These are phyloP conservation scores for Mamestra brassicae DNA, from an alignment of 2,888 invertebrate species.

Conservation along the genomic window DNA sequence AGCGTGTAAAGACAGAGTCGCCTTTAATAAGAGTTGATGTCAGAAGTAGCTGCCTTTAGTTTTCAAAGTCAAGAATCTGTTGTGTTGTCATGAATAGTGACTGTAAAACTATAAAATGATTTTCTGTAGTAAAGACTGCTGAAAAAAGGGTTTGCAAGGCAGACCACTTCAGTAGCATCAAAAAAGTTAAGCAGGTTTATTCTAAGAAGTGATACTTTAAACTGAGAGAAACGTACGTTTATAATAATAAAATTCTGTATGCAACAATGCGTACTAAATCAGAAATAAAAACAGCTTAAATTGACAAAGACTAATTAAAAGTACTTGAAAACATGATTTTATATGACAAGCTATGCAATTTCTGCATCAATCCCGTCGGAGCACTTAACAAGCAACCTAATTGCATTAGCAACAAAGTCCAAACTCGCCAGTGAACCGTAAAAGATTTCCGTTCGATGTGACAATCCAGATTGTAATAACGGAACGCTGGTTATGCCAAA, in stretches of 20 bases:
- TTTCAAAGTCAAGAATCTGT: too few species aligned
- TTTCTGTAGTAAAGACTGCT: not conserved
- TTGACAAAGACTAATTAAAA: not conserved
- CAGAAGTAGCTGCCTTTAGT: too few species aligned
- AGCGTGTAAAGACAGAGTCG: not conserved
- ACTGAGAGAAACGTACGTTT: too few species aligned
- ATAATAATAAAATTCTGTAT: too few species aligned
- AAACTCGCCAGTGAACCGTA: conserved; percentile 50
- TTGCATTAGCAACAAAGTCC: conserved; percentile 42
- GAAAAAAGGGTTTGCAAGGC: too few species aligned
- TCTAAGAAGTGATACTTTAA: too few species aligned
- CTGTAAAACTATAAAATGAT: not conserved
- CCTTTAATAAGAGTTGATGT: too few species aligned
- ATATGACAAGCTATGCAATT: conserved; percentile 52
- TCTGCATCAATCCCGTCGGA: conserved; percentile 20
- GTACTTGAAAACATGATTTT: conserved; percentile 14
- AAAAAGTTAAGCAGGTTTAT: too few species aligned
- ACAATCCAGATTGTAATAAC: conserved; percentile 78
- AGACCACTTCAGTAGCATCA: too few species aligned
- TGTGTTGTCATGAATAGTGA: not conserved
- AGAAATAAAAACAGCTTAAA: not conserved
- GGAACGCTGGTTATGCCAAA: conserved; percentile 64
- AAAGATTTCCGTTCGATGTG: conserved; percentile 69
- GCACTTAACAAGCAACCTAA: conserved; percentile 29
- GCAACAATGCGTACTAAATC: not conserved